Percentiles rank a stretch among this genome's conserved stretches.
phyloP scores from a whole-genome alignment of 2,797 vertebrate species.

The Orestias chungarensis region DNA sequence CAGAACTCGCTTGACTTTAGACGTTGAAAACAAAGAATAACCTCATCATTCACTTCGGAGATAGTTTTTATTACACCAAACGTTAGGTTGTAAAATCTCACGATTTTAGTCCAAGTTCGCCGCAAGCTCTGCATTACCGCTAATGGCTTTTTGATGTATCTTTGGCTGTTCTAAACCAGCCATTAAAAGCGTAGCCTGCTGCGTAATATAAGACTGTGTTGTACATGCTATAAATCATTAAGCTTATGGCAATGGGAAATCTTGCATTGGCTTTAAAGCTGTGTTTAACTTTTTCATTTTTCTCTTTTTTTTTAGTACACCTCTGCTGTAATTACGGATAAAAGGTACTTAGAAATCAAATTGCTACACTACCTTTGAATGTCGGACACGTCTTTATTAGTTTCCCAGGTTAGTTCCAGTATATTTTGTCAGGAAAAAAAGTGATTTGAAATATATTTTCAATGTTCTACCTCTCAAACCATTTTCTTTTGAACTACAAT shows the following conservation, averaged over 20 bases:
- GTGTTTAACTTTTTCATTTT: too few relatives aligned
- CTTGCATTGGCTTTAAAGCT: not conserved
- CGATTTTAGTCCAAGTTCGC: not conserved
- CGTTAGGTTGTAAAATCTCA: not conserved
- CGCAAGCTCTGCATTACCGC: not conserved
- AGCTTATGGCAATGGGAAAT: not conserved
- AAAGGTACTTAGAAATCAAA: not conserved
- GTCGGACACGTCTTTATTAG: slow-evolving; percentile 1
- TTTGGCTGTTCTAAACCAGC: not conserved
- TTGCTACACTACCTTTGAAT: not conserved
- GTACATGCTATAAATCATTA: not conserved
- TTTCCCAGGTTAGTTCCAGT: not conserved
- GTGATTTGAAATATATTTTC: not conserved
- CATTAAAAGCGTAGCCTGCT: not conserved
- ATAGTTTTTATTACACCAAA: not conserved
- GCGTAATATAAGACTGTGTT: not conserved
- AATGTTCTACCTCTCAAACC: not conserved
- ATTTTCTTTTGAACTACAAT: slow-evolving; percentile 3
- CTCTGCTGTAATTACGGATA: not conserved
- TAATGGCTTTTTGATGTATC: not conserved
- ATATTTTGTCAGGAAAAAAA: not conserved
- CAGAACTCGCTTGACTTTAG: not conserved
- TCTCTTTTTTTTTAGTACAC: not conserved
- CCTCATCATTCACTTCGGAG: not conserved
- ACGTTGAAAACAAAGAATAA: not conserved